Conservation (phyloP, 2,888 invertebrate species). For the Machimus rusticus region DNA sequence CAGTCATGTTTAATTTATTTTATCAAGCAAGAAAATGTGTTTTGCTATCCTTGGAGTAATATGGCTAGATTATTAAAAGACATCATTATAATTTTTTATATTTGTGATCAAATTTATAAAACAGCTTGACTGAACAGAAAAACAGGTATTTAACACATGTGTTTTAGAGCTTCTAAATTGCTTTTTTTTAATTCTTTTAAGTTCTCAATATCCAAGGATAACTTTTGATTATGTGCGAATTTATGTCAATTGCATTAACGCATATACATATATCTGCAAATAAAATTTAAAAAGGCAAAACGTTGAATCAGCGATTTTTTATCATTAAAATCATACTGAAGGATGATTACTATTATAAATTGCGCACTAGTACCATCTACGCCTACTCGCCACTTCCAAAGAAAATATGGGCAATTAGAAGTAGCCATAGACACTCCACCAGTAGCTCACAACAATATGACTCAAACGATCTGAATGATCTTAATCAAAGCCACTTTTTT, state of each 20-base stretch:
- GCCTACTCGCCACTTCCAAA: not conserved
- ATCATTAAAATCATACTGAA: not conserved
- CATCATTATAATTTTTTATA: no score
- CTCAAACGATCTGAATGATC: not conserved
- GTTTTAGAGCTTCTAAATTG: no score
- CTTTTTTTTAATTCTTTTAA: no score
- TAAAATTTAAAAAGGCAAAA: not conserved
- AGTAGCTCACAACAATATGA: not conserved
- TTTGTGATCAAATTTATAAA: no score
- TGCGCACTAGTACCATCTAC: not conserved
- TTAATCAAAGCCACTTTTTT: not conserved
- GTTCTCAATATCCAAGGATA: no score
- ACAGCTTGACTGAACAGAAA: no score
- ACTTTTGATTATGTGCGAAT: no score
- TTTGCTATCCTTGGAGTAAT: no score
- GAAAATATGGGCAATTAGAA: not conserved
- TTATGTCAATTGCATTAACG: not conserved
- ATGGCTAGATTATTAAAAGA: no score
- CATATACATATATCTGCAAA: not conserved
- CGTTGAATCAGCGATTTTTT: not conserved
- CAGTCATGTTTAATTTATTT: no score
- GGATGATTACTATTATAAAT: not conserved
- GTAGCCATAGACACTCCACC: not conserved
- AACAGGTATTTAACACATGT: no score
- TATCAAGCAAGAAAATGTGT: no score